These are phyloP conservation scores for Tolmerus cingulatus DNA, from an alignment of 2,888 invertebrate genomes.

Conservation along the genomic window DNA sequence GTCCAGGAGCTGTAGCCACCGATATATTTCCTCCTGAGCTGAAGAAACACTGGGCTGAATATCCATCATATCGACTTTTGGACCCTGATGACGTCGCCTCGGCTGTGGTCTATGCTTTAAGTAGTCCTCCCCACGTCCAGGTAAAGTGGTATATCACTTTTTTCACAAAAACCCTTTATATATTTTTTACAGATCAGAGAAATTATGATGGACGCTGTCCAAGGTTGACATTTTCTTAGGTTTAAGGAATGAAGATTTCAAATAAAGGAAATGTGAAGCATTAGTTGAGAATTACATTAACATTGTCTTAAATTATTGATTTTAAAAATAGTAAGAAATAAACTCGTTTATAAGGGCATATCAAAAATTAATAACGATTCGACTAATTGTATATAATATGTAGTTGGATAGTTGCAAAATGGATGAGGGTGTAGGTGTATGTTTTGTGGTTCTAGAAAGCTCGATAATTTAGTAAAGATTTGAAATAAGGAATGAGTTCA, in stretches of 20 bases:
- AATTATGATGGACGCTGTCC: conserved; percentile 8
- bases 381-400: no score
- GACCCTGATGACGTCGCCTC: conserved; percentile 67
- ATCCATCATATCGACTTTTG: conserved; percentile 52
- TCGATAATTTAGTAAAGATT: background rate
- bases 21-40: conserved; percentile 59
- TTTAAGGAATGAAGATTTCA: background rate
- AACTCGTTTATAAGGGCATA: no score
- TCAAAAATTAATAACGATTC: no score
- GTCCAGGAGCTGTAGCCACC: conserved; percentile 60
- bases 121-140: conserved; percentile 66
- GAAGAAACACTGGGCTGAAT: conserved; percentile 51
- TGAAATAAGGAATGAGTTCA: background rate
- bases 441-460: no score
- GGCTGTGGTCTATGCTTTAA: conserved; percentile 66
- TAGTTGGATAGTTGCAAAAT: no score
- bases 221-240: background rate
- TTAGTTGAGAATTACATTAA: no score
- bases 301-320: no score
- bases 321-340: no score
- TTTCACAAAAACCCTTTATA: background rate
- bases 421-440: no score
- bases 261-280: background rate
- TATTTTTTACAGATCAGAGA: background rate
- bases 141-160: background rate